Base-by-base conservation (phyloP, 2,797 vertebrate genomes). In the Dromococcyx pavoninus region DNA sequence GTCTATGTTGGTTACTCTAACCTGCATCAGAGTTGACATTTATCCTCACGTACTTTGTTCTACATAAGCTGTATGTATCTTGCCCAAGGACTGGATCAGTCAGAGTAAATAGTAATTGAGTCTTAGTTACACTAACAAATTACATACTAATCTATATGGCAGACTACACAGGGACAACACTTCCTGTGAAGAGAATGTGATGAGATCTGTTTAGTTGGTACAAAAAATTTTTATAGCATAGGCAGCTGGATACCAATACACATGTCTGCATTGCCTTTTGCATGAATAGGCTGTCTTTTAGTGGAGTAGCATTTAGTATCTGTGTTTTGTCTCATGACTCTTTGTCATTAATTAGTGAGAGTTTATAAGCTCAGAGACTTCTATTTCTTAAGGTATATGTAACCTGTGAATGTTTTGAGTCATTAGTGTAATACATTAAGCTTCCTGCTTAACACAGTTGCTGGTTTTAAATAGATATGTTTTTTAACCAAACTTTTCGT, bases 351-450 rank as follows among this genome's bases (percentile, higher is more conserved):
- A 65, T 69, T 69, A 66, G 5, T 4, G 15, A 44, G 8, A 61
- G 12, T 62, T 82, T 61, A 58, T 7, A 5, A n/a, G 39, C n/a
- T 76, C 46, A 62, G 43, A 30, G 30, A 58, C 33, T 51, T 70
- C 8, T 69, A 75, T 94, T 91, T 24, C 35, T 78, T 24, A 51
- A 82, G 60, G 22, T 51, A 11, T 8, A 3, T 11, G 9, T 10
- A 79, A 39, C 37, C 22, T 80, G 70, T 44, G 11, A 61, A 44
- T 85, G 65, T 66, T 85, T 94, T 79, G 44, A 89, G 43, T 23
- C 54, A 53, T 60, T 1, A 1, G 1, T 9, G 5, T 74, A 60
- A 71, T 30, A 56, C 4, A 0, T n/a, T n/a, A n/a, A 62, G 28
- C 30, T 89, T 86, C 35, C 60, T 89, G 67, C 14, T 85, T 57